These are phyloP conservation scores for Apodemia hepburni DNA, from an alignment of 2,888 invertebrate species.

Conservation along the genomic window DNA sequence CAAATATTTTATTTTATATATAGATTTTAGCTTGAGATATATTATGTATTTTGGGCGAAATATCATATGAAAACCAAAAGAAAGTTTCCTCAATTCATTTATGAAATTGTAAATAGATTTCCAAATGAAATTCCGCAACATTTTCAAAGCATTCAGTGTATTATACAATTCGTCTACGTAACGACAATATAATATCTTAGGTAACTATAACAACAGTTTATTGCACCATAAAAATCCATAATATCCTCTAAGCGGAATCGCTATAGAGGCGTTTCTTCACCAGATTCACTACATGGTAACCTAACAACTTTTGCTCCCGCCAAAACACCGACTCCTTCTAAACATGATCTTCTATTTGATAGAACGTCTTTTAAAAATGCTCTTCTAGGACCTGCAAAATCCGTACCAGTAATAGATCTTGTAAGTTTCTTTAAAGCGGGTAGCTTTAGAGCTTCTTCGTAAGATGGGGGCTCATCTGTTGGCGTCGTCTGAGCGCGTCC, in stretches of 20 bases:
- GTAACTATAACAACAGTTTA: constrained; percentile 41
- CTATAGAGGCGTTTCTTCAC: constrained; percentile 72
- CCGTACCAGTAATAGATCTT: constrained; percentile 81
- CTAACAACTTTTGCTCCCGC: constrained; percentile 66
- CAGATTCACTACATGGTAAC: constrained; percentile 58
- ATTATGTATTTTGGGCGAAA: neutral
- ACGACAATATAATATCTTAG: constrained; percentile 29
- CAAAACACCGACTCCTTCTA: constrained; percentile 69
- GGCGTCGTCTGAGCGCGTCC: constrained; percentile 78
- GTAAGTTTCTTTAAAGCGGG: constrained; percentile 79
- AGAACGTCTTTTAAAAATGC: constrained; percentile 73
- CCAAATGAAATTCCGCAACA: constrained; percentile 17
- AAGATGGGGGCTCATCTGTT: constrained; percentile 81
- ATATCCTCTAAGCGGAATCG: constrained; percentile 44
- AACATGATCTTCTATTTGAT: constrained; percentile 69
- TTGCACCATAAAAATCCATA: constrained; percentile 63
- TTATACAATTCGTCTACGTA: constrained; percentile 19
- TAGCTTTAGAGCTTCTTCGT: constrained; percentile 83
- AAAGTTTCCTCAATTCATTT: neutral
- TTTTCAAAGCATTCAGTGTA: constrained; percentile 46
- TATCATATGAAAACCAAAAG: neutral
- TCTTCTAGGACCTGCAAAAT: constrained; percentile 69
- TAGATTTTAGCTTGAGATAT: neutral
- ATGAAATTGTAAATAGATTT: neutral
- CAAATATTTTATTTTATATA: no score